Evolutionary conservation across 1,140 invertebrate species (phyloP).

Genomic region (Cydia splendana): DNA sequence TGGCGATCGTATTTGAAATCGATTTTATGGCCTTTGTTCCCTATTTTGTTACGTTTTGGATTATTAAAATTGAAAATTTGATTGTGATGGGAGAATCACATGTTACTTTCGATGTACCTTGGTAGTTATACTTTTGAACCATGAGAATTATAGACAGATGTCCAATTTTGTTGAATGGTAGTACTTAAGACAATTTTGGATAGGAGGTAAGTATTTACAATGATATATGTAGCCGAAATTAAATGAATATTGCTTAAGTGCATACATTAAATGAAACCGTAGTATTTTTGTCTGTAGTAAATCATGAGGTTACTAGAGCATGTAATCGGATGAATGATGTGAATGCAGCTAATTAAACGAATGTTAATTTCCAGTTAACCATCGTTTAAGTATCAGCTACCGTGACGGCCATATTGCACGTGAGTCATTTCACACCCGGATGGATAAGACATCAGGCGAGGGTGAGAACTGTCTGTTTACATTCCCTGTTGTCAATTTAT

Average conservation of each 20-base stretch:
- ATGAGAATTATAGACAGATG: conserved; percentile 14
- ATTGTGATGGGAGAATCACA: conserved; percentile 25
- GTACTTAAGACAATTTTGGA: neutral
- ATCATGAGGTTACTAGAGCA: conserved; percentile 35
- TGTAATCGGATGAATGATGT: conserved; percentile 41
- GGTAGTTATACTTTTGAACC: neutral
- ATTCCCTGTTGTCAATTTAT: neutral
- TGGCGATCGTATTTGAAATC: conserved; percentile 46
- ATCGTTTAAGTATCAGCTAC: conserved; percentile 53
- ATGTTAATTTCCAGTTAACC: conserved; percentile 47
- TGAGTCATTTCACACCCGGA: conserved; percentile 51
- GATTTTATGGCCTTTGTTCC: conserved; percentile 43
- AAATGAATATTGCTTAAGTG: neutral
- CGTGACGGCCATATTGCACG: conserved; percentile 63
- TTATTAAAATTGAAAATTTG: conserved; percentile 30
- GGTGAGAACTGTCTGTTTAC: conserved; percentile 46
- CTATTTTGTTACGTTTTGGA: conserved; percentile 18
- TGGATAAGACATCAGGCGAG: conserved; percentile 36
- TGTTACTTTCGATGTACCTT: neutral
- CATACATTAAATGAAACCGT: neutral
- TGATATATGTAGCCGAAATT: too few species aligned
- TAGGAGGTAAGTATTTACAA: neutral
- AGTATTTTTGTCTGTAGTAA: neutral
- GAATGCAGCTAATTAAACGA: conserved; percentile 41
- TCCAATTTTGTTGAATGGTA: neutral